phyloP scores from a whole-genome alignment of 37 sponge, comb jelly and placozoan species.

The Dysidea cf. avara region DNA sequence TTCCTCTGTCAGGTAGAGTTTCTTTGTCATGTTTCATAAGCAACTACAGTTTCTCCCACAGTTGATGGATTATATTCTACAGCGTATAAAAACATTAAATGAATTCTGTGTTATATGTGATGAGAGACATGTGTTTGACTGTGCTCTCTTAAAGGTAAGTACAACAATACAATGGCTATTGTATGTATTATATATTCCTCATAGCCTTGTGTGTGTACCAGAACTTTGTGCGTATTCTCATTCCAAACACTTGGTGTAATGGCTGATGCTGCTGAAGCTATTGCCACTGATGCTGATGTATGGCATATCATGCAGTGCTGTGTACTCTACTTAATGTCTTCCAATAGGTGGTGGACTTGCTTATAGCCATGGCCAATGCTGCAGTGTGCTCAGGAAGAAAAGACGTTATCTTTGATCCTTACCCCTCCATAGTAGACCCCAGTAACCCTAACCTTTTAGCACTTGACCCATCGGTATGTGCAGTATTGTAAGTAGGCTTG shows the following conservation, averaged over 20 bases:
- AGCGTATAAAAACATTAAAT: slow-evolving; percentile 66
- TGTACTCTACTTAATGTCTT: not conserved
- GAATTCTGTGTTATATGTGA: slow-evolving; percentile 92
- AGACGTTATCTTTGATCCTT: slow-evolving; percentile 68
- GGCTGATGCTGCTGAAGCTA: slow-evolving; percentile 82
- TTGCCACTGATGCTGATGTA: slow-evolving; percentile 72
- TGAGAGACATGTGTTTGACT: slow-evolving; percentile 71
- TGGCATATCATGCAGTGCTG: slow-evolving; percentile 3
- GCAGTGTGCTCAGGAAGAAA: slow-evolving; percentile 51
- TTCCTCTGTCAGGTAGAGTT: slow-evolving; percentile 57
- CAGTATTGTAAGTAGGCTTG: not conserved
- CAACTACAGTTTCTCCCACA: no score
- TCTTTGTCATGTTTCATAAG: no score
- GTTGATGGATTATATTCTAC: slow-evolving; percentile 56
- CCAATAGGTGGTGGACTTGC: slow-evolving; percentile 70
- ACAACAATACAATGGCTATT: not conserved
- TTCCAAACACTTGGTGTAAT: slow-evolving; percentile 87
- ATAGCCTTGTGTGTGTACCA: slow-evolving; percentile 81
- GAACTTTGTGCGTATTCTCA: slow-evolving; percentile 83
- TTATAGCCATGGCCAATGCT: slow-evolving; percentile 83
- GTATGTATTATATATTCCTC: not conserved
- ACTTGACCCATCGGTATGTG: slow-evolving; percentile 61
- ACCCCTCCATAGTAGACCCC: slow-evolving; percentile 78
- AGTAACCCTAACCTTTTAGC: slow-evolving; percentile 42
- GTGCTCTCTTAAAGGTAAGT: slow-evolving; percentile 55